Evolutionary conservation across 1,140 invertebrate genomes (phyloP).

Genomic region (Maconellicoccus hirsutus): DNA sequence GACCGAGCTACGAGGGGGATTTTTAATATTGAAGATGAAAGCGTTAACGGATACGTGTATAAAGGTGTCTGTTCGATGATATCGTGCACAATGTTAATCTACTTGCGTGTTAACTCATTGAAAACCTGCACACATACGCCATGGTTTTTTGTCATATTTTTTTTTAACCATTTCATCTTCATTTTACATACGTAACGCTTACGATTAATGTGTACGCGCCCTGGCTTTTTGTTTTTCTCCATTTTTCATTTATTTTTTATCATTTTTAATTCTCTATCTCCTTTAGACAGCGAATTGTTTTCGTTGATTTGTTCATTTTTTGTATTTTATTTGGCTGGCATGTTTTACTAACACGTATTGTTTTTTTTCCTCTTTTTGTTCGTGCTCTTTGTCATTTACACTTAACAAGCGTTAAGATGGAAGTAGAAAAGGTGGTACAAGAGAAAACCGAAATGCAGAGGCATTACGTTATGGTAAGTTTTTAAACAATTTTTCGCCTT

Average conservation of each 20-base stretch:
- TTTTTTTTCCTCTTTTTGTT: constrained; percentile 28
- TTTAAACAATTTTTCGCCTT: not conserved
- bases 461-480: constrained; percentile 95
- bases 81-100: not conserved
- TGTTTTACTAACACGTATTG: constrained; percentile 27
- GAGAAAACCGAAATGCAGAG: constrained; percentile 98
- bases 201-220: constrained; percentile 14
- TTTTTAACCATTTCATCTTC: not conserved
- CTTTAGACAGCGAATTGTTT: constrained; percentile 18
- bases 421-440: constrained; percentile 90
- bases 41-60: no score
- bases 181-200: constrained; percentile 2
- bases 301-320: constrained; percentile 21
- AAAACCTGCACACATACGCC: not conserved
- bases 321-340: constrained; percentile 29
- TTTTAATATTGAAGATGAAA: no score
- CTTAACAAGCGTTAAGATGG: constrained; percentile 60
- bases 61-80: no score
- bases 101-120: no score
- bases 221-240: constrained; percentile 24
- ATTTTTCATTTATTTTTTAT: constrained; percentile 18
- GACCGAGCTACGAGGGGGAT: no score
- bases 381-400: constrained; percentile 26
- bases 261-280: not conserved
- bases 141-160: not conserved